These are phyloP conservation scores for Peromyscus polionotus DNA, from an alignment of 2,113 vertebrate species.

Conservation along the genomic window DNA sequence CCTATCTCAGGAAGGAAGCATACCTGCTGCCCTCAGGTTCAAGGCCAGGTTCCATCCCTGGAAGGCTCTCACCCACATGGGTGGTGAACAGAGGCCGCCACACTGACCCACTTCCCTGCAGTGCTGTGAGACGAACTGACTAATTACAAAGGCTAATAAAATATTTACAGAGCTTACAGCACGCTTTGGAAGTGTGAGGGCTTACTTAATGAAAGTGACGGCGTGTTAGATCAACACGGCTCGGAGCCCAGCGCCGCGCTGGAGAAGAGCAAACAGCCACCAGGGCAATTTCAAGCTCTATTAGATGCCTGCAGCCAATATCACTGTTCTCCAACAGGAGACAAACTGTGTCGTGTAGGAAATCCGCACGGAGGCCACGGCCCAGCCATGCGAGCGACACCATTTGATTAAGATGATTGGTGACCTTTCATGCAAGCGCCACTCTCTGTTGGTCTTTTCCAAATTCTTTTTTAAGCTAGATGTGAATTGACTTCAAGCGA, in stretches of 20 bases:
- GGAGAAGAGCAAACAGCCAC: slow-evolving; percentile 65
- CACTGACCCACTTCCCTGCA: slow-evolving; percentile 75
- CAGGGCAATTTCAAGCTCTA: slow-evolving; percentile 78
- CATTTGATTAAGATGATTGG: slow-evolving; percentile 57
- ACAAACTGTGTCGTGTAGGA: slow-evolving; percentile 2
- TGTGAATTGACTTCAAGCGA: too few species aligned
- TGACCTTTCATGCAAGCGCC: neutral
- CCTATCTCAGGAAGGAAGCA: neutral
- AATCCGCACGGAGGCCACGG: slow-evolving; percentile 29
- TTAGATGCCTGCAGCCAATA: slow-evolving; percentile 66
- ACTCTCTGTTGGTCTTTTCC: neutral
- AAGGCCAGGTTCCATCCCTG: neutral
- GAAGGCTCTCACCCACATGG: neutral
- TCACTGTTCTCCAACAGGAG: slow-evolving; percentile 49
- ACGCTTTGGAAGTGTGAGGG: slow-evolving; percentile 57
- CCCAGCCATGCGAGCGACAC: neutral
- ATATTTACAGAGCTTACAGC: slow-evolving; percentile 74
- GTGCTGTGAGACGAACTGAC: slow-evolving; percentile 21
- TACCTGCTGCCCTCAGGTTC: neutral
- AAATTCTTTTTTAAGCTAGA: neutral
- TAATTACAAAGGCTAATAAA: slow-evolving; percentile 81
- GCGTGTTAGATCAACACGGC: slow-evolving; percentile 51
- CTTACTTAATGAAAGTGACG: slow-evolving; percentile 71
- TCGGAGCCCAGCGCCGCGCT: slow-evolving; percentile 8
- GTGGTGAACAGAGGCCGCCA: neutral